phyloP scores from a whole-genome alignment of 2,888 invertebrate genomes.

The Gastrophysa polygoni region DNA sequence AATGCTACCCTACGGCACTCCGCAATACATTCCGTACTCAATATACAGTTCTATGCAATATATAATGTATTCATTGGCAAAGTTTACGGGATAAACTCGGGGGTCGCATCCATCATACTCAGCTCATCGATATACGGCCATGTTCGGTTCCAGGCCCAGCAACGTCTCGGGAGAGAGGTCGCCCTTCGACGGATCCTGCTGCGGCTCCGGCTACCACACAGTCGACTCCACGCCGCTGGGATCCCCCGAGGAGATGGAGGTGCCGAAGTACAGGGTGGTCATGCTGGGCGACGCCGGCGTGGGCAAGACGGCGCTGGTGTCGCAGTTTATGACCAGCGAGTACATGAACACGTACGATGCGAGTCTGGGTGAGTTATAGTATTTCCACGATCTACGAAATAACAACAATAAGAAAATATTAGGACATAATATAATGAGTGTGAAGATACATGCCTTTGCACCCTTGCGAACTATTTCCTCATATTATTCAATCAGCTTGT shows the following conservation, averaged over 20 bases:
- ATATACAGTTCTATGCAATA: no score
- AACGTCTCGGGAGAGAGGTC: conserved; percentile 72
- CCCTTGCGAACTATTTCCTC: no score
- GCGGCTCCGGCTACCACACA: conserved; percentile 78
- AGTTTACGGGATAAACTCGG: no score
- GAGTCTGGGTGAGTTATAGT: conserved; percentile 77
- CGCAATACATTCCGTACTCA: no score
- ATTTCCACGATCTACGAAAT: no score
- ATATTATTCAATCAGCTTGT: background rate
- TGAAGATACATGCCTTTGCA: no score
- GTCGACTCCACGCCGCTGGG: conserved; percentile 78
- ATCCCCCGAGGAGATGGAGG: conserved; percentile 74
- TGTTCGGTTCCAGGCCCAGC: conserved; percentile 66
- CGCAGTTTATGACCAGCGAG: conserved; percentile 94
- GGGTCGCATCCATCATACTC: no score
- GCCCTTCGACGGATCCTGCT: conserved; percentile 87
- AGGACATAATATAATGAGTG: no score
- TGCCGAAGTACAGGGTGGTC: conserved; percentile 80
- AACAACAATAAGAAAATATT: no score
- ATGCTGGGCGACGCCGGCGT: conserved; percentile 85
- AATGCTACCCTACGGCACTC: no score
- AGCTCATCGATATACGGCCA: no score
- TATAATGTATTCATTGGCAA: no score
- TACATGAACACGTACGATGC: conserved; percentile 96
- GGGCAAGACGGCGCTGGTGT: conserved; percentile 88